Conservation (phyloP, 2,113 vertebrate genomes). For the Suricata suricatta region DNA sequence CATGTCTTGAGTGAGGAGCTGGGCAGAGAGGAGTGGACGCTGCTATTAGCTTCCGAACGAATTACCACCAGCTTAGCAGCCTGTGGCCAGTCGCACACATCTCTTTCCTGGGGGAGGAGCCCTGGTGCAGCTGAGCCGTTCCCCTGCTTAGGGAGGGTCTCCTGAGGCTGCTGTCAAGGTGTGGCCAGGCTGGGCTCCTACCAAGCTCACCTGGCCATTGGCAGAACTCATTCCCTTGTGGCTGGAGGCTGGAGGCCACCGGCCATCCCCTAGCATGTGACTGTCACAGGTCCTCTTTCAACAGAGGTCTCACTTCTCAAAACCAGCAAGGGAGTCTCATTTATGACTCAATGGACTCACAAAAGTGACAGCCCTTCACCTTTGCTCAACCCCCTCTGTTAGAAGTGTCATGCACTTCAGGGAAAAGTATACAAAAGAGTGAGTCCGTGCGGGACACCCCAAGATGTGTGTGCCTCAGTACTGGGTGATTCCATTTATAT, state of each 20-base stretch:
- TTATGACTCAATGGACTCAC: rapidly evolving
- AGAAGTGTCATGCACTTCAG: background rate
- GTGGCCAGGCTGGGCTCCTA: background rate
- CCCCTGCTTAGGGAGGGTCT: no score
- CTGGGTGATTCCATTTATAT: background rate
- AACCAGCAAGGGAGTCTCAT: background rate
- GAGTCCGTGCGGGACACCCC: background rate
- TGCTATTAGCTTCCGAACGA: no score
- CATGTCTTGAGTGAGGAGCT: background rate
- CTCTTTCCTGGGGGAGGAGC: no score
- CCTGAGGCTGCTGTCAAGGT: background rate
- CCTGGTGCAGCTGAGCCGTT: background rate
- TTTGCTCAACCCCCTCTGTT: background rate
- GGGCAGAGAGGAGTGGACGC: rapidly evolving
- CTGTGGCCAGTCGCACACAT: background rate
- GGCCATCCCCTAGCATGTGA: background rate
- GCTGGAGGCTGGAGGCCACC: background rate
- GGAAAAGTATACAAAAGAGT: background rate
- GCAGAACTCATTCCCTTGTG: background rate
- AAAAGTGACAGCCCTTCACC: background rate
- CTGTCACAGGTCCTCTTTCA: background rate
- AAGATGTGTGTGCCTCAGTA: no score
- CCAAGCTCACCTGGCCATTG: background rate
- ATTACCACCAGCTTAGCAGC: no score
- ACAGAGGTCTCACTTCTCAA: background rate